Base-by-base conservation (phyloP, 2,888 invertebrate genomes). In the Micropterix aruncella region DNA sequence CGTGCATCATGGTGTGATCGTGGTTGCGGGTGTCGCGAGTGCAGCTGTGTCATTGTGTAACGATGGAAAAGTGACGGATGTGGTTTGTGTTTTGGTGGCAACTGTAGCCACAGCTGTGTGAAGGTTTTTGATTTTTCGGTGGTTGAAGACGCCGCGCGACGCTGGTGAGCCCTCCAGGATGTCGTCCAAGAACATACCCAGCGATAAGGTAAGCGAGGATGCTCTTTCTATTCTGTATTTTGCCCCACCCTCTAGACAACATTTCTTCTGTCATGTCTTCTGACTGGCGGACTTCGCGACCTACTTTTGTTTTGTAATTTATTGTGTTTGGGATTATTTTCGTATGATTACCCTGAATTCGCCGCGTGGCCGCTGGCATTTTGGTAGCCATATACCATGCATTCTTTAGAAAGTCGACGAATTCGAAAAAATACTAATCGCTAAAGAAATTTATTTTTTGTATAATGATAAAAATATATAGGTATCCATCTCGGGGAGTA, bases 141-240 rank as follows among this genome's bases (percentile, higher is more conserved):
- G n/a, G 27, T 27, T 7, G 12, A 7, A 27, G 27, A 27, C 12
- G 5, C 7, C 27, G 12, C 5, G 27, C 27, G 27, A 12, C 12
- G 12, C 12, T 27, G 5, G 40, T 12, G 16, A 16, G n/a, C 40
- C 16, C 16, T 40, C 16, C 40, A 40, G 16, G 18, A 83, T 83
- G 82, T 80, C 82, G 71, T 77, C 78, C 63, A 82, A 83, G 73
- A 82, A 81, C 71, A 80, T 84, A 72, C 84, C 85, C 65, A 80
- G 83, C 67, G 84, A 85, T 75, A 85, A 85, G 83, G 85, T 84
- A 69, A 69, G 73, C n/a, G n/a, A n/a, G n/a, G n/a, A n/a, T n/a
- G n/a, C n/a, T n/a, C n/a, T n/a, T n/a, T 65, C 65, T 40, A 62
- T 78, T n/a, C 19, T 3, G 15, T 15, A 36, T 14, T 17, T 27